Conservation (phyloP, 2,797 vertebrate species). For the Varecia variegata region DNA sequence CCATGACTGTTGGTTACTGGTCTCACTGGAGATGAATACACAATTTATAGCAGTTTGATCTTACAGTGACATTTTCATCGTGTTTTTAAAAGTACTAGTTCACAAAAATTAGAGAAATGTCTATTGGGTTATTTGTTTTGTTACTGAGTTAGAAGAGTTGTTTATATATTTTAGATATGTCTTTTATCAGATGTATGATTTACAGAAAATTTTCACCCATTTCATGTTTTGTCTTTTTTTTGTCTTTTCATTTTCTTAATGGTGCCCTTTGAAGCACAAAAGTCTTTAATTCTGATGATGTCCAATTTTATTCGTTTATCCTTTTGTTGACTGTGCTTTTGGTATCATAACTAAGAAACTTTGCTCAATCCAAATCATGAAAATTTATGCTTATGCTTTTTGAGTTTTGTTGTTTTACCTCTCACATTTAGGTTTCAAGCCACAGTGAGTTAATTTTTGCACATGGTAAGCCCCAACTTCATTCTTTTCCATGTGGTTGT, state of each 20-base stretch:
- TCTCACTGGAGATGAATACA: neutral
- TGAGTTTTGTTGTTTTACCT: too few relatives aligned
- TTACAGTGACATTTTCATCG: neutral
- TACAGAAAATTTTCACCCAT: neutral
- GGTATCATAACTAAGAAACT: neutral
- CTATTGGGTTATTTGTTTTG: neutral
- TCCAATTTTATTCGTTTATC: neutral
- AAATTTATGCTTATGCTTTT: neutral
- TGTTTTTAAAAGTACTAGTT: neutral
- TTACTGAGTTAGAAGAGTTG: neutral
- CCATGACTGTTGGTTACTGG: neutral
- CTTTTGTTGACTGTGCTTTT: neutral
- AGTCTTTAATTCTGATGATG: neutral
- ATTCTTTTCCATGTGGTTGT: neutral
- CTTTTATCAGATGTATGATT: neutral
- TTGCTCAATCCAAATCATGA: accelerated
- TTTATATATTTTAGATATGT: neutral
- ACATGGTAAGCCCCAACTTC: neutral
- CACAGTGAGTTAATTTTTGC: neutral
- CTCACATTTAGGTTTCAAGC: neutral
- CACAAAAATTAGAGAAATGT: neutral
- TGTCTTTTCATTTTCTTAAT: neutral
- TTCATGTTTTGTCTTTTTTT: neutral
- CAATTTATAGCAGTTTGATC: neutral
- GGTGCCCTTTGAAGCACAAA: neutral